Conservation (phyloP, 2,113 vertebrate species). For the Lepisosteus osseus region DNA sequence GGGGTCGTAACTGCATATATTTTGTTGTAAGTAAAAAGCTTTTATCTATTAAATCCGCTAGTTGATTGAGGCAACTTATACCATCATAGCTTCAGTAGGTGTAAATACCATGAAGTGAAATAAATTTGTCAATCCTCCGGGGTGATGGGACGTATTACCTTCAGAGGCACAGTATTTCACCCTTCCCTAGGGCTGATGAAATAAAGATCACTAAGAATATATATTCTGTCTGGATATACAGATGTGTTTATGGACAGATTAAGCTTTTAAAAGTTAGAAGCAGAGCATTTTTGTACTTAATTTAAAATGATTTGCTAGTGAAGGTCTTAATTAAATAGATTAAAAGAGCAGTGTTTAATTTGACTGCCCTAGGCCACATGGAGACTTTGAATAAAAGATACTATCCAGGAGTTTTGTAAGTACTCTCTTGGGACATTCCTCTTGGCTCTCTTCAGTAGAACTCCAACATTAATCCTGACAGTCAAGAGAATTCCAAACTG, state of each 20-base stretch:
- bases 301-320: background rate
- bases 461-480: conserved; percentile 10
- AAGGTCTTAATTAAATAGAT: background rate
- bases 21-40: conserved; percentile 35
- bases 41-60: conserved; percentile 32
- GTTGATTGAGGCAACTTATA: conserved; percentile 57
- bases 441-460: background rate
- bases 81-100: conserved; percentile 52
- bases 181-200: conserved; percentile 57
- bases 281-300: conserved; percentile 1
- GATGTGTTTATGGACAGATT: conserved; percentile 60
- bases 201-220: conserved; percentile 45
- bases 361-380: too few relatives aligned
- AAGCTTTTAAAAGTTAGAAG: conserved; percentile 53
- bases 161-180: conserved; percentile 66
- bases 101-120: conserved; percentile 58
- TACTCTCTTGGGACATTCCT: background rate
- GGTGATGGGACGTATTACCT: conserved; percentile 68
- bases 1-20: background rate
- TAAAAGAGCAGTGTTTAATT: background rate
- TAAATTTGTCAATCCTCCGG: conserved; percentile 59
- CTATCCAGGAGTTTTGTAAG: too few relatives aligned
- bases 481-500: background rate
- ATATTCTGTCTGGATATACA: conserved; percentile 51
- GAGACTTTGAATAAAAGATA: too few relatives aligned